phyloP scores from a whole-genome alignment of 1,140 invertebrate genomes.

The Dendroctonus valens region DNA sequence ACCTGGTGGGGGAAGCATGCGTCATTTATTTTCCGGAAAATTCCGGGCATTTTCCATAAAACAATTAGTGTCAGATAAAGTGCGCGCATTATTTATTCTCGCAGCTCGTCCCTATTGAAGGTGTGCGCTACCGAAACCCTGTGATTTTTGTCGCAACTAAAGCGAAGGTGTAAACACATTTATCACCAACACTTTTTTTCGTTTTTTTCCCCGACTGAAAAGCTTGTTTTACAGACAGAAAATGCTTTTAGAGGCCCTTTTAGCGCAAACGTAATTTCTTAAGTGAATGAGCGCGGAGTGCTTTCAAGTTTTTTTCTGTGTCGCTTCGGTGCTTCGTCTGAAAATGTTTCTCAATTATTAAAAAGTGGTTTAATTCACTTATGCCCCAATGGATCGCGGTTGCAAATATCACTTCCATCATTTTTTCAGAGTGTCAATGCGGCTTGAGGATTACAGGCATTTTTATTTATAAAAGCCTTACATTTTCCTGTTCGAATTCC shows the following conservation, averaged over 20 bases:
- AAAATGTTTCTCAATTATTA: neutral
- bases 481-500: no score
- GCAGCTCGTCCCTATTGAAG: no score
- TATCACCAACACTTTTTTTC: neutral
- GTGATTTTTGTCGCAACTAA: neutral
- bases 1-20: neutral
- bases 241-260: slow-evolving; percentile 9
- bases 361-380: neutral
- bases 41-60: no score
- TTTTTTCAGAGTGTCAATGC: no score
- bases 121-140: neutral
- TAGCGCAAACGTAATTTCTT: slow-evolving; percentile 10
- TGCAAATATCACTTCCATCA: no score
- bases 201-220: neutral
- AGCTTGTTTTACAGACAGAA: neutral
- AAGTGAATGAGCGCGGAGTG: slow-evolving; percentile 6
- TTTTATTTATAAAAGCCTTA: no score
- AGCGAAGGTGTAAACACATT: slow-evolving; percentile 1
- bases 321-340: neutral
- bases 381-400: no score
- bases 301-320: neutral
- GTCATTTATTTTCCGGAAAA: no score
- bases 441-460: no score
- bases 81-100: no score
- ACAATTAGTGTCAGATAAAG: no score